Conservation (phyloP, 2,113 vertebrate species). For the Smithornis capensis region DNA sequence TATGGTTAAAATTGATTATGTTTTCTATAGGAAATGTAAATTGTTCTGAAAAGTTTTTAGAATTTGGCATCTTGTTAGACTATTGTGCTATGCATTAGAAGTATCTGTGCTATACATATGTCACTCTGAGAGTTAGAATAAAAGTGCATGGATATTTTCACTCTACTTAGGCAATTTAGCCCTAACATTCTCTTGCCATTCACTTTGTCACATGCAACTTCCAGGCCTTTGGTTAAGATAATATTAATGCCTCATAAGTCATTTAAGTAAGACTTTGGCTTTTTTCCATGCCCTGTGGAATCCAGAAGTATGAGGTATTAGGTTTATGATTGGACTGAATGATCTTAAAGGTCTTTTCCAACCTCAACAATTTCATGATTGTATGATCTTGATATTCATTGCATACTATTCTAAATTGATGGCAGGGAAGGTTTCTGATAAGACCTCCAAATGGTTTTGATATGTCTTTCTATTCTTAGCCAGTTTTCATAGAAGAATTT, state of each 20-base stretch:
- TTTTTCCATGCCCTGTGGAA: not conserved
- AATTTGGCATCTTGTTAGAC: not conserved
- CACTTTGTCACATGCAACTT: not conserved
- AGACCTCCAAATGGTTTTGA: slow-evolving; percentile 7
- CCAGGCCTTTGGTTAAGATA: not conserved
- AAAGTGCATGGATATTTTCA: not conserved
- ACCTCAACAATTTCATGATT: not conserved
- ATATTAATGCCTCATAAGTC: not conserved
- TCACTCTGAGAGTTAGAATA: not conserved
- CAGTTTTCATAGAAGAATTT: not conserved
- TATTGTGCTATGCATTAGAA: not conserved
- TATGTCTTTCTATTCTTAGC: not conserved
- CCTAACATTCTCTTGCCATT: not conserved
- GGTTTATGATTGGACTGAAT: not conserved
- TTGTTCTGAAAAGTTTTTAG: not conserved
- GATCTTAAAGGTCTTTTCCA: not conserved
- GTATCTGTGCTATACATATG: not conserved
- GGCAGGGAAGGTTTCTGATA: not conserved
- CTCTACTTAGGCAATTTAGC: not conserved
- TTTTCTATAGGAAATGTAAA: not conserved
- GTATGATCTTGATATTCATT: not conserved
- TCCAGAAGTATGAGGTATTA: not conserved
- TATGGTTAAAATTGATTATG: not conserved
- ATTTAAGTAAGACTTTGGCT: not conserved
- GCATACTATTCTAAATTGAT: not conserved